These are phyloP conservation scores for Aphrocallistes beatrix DNA, from an alignment of 37 sponge, comb jelly and placozoan genomes.

Conservation along the genomic window DNA sequence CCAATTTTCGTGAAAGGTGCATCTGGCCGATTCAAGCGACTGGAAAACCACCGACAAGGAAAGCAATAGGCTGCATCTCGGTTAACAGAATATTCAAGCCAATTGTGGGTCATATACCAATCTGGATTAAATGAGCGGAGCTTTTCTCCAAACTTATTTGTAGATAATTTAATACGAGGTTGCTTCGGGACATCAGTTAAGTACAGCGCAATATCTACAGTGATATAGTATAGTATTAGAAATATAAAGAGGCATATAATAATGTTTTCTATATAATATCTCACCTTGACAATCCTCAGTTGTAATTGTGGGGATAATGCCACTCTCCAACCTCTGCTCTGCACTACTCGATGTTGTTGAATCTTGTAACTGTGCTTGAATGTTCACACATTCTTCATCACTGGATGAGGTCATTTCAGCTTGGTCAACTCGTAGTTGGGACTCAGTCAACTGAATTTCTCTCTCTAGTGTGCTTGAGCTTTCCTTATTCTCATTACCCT, in stretches of 20 bases:
- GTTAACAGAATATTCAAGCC: conserved; percentile 45
- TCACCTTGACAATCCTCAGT: background rate
- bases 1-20: conserved; percentile 22
- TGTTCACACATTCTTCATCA: background rate
- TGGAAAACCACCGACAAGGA: conserved; percentile 31
- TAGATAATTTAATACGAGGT: conserved; percentile 25
- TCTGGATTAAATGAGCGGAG: conserved; percentile 36
- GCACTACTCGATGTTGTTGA: background rate
- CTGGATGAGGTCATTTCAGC: background rate
- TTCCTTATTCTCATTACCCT: background rate
- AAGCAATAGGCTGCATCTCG: conserved; percentile 23
- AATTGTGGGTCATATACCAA: conserved; percentile 28
- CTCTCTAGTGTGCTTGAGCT: background rate
- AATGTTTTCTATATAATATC: background rate
- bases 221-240: background rate
- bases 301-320: background rate
- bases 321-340: background rate
- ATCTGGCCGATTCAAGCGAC: conserved; percentile 35
- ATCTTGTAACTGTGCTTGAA: background rate
- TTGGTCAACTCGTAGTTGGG: background rate
- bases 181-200: background rate
- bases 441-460: background rate
- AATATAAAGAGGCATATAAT: background rate
- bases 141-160: conserved; percentile 33
- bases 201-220: background rate